Conservation (phyloP, 2,113 vertebrate genomes). For the Hyaena hyaena region DNA sequence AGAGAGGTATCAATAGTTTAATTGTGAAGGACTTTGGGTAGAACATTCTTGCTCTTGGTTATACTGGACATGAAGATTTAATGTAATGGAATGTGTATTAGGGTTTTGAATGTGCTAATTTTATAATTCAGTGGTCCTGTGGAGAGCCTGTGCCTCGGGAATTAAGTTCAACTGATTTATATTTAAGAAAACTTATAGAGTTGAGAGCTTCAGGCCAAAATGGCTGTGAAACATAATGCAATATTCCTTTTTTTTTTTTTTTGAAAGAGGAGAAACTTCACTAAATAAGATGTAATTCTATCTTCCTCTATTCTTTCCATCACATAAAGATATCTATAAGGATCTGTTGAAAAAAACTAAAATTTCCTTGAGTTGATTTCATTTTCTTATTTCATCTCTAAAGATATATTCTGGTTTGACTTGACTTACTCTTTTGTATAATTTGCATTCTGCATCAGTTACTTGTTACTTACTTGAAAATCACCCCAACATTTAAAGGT, state of each 20-base stretch:
- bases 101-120: slow-evolving; percentile 85
- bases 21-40: slow-evolving; percentile 80
- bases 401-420: slow-evolving; percentile 53
- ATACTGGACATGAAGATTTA: slow-evolving; percentile 81
- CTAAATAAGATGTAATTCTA: slow-evolving; percentile 68
- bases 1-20: slow-evolving; percentile 80
- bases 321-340: slow-evolving; percentile 49
- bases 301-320: slow-evolving; percentile 52
- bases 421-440: slow-evolving; percentile 19
- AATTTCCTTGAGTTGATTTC: slow-evolving; percentile 12
- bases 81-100: slow-evolving; percentile 85
- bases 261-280: slow-evolving; percentile 77
- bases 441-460: neutral
- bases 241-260: slow-evolving; percentile 71
- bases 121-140: slow-evolving; percentile 84
- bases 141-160: slow-evolving; percentile 81
- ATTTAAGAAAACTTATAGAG: slow-evolving; percentile 79
- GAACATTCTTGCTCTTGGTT: slow-evolving; percentile 78
- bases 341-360: slow-evolving; percentile 63
- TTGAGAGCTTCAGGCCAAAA: slow-evolving; percentile 82
- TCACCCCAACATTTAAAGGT: neutral
- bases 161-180: slow-evolving; percentile 84
- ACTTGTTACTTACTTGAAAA: neutral
- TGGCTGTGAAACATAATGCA: slow-evolving; percentile 81
- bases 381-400: slow-evolving; percentile 58